Evolutionary conservation across 2,888 invertebrate species (phyloP), one percentile per base, ranked within the genome.

Genomic region (Aspidapion aeneum): DNA sequence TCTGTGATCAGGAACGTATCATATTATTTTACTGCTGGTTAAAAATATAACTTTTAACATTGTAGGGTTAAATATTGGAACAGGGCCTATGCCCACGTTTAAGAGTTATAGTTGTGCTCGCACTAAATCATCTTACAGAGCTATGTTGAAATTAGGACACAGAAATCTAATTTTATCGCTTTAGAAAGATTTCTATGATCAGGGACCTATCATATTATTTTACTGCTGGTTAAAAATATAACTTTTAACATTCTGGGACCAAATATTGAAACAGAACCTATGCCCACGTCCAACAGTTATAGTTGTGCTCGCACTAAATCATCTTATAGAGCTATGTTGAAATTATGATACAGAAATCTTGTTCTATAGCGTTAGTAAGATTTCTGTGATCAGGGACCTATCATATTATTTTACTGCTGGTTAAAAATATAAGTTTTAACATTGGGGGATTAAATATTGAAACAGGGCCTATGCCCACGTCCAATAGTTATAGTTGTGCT

Each of bases 201-300:
- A n/a, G n/a, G n/a, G n/a, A n/a, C n/a, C n/a, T n/a, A n/a, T n/a
- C n/a, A n/a, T n/a, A n/a, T n/a, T n/a, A n/a, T n/a, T n/a, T n/a
- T n/a, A n/a, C n/a, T n/a, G n/a, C n/a, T n/a, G n/a, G n/a, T n/a
- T n/a, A n/a, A n/a, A n/a, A n/a, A n/a, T n/a, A n/a, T n/a, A n/a
- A n/a, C n/a, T n/a, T n/a, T n/a, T n/a, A 99, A 85, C 98, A 98
- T 87, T 99, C 98, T 76, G 99, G 98, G 81, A 99, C 99, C 96
- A 88, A 79, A 81, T 75, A 82, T 80, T 79, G 81, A 80, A 82
- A 79, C 79, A 78, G 81, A 80, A 81, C 81, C 77, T 77, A 74
- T 76, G 81, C 82, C 81, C 81, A 81, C 81, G 82, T 82, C 82
- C 82, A 81, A 81, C 81, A 81, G 79, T 81, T 82, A 82, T 82